Evolutionary conservation across 2,888 invertebrate genomes (phyloP).

Genomic region (Trissolcus brochymenae): DNA sequence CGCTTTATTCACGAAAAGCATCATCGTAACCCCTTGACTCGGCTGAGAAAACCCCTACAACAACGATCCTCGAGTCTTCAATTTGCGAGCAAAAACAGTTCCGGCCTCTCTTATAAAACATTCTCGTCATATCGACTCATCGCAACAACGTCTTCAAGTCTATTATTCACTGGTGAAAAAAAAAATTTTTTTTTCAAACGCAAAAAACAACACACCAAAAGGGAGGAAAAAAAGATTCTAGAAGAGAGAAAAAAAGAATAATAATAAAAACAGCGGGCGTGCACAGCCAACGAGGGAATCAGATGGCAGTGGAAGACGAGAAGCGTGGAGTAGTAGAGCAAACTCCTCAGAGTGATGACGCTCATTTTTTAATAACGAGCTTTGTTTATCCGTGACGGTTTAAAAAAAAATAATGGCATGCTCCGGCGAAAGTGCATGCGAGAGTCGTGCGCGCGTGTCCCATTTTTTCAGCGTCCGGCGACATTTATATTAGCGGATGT

Average conservation of each 20-base stretch:
- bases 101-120: slow-evolving; percentile 8
- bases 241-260: background rate
- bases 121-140: slow-evolving; percentile 28
- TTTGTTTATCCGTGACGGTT: slow-evolving; percentile 1
- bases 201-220: slow-evolving; percentile 3
- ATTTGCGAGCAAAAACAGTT: slow-evolving; percentile 23
- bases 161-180: slow-evolving; percentile 12
- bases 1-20: slow-evolving; percentile 22
- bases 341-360: background rate
- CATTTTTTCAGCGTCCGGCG: slow-evolving; percentile 21
- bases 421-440: too few species aligned
- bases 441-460: background rate
- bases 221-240: background rate
- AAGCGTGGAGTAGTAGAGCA: background rate
- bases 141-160: slow-evolving; percentile 26
- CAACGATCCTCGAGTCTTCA: slow-evolving; percentile 21
- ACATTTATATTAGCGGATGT: slow-evolving; percentile 49
- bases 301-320: too few species aligned
- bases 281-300: too few species aligned
- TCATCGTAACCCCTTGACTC: slow-evolving; percentile 16
- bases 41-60: slow-evolving; percentile 13
- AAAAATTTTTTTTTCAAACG: background rate
- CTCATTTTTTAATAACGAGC: slow-evolving; percentile 4
- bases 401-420: background rate
- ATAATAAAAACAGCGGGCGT: background rate